A percentile compares a stretch with the other conserved stretches of the same genome.
Conservation (phyloP, 2,888 invertebrate species). For the Platycheirus rosarum region DNA sequence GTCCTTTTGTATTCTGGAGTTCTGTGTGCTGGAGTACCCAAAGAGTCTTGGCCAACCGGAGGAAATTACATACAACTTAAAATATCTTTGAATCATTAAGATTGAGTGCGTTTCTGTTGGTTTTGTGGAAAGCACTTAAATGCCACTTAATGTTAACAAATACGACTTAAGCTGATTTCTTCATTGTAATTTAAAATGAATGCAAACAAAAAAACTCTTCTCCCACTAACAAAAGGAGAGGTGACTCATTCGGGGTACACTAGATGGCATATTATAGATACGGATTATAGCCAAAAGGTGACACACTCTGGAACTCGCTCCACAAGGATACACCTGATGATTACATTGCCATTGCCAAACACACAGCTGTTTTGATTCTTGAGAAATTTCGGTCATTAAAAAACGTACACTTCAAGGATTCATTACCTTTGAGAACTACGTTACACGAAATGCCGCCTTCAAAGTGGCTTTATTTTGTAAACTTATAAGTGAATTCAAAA, state of each 20-base stretch:
- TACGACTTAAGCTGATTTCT: slow-evolving; percentile 38
- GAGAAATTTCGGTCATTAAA: neutral
- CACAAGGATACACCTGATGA: slow-evolving; percentile 43
- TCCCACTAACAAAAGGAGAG: neutral
- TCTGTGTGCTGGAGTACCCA: slow-evolving; percentile 19
- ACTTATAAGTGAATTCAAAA: slow-evolving; percentile 15
- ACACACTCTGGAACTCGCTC: slow-evolving; percentile 20
- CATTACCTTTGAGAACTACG: slow-evolving; percentile 30
- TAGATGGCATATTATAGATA: slow-evolving; percentile 17
- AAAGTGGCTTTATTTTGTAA: slow-evolving; percentile 20
- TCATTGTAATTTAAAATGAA: slow-evolving; percentile 37
- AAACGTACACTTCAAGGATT: slow-evolving; percentile 9
- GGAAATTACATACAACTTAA: neutral
- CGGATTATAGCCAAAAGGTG: neutral
- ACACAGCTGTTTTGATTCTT: slow-evolving; percentile 48
- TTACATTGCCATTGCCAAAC: neutral
- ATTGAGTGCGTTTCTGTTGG: too few relatives aligned
- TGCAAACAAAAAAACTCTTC: neutral
- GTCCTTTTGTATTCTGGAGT: too few relatives aligned
- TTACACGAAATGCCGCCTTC: neutral
- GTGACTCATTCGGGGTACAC: slow-evolving; percentile 50
- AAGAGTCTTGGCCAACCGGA: slow-evolving; percentile 33
- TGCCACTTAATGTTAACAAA: slow-evolving; percentile 38
- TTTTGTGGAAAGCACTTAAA: slow-evolving; percentile 7
- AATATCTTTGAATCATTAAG: slow-evolving; percentile 18